phyloP scores from a whole-genome alignment of 2,113 vertebrate species.

The Callorhinus ursinus region DNA sequence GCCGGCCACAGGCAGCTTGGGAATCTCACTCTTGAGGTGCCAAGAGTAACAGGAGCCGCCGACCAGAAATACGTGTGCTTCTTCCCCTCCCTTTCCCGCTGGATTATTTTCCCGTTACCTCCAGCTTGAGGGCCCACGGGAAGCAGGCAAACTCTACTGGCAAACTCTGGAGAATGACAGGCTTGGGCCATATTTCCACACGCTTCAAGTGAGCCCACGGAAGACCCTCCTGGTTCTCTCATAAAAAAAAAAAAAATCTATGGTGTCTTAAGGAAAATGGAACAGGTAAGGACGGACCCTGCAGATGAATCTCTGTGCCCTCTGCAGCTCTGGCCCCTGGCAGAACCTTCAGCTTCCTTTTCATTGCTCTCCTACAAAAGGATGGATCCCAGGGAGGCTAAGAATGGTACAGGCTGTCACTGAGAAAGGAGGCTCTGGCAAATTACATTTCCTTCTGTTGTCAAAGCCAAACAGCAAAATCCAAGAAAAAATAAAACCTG shows the following conservation, averaged over 20 bases:
- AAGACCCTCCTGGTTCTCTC: background rate
- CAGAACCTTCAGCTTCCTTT: background rate
- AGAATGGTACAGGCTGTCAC: rapidly evolving
- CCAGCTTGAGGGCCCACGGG: background rate
- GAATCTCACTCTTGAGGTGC: background rate
- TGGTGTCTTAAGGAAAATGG: background rate
- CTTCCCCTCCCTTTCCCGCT: background rate
- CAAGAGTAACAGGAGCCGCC: conserved; percentile 3
- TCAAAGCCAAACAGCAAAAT: background rate
- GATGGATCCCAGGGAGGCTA: background rate
- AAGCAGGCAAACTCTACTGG: background rate
- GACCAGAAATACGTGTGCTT: background rate
- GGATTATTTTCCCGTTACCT: background rate
- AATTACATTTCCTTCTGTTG: background rate
- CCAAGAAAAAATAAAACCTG: conserved; percentile 13
- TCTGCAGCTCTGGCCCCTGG: background rate
- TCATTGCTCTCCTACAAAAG: background rate
- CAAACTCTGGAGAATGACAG: background rate
- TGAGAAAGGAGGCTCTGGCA: background rate
- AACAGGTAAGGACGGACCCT: background rate
- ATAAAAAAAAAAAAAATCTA: background rate
- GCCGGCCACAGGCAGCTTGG: background rate
- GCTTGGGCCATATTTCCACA: background rate
- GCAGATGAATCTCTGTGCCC: too few species aligned
- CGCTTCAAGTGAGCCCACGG: rapidly evolving